phyloP scores from a whole-genome alignment of 2,113 vertebrate genomes.

The Setophaga petechia region DNA sequence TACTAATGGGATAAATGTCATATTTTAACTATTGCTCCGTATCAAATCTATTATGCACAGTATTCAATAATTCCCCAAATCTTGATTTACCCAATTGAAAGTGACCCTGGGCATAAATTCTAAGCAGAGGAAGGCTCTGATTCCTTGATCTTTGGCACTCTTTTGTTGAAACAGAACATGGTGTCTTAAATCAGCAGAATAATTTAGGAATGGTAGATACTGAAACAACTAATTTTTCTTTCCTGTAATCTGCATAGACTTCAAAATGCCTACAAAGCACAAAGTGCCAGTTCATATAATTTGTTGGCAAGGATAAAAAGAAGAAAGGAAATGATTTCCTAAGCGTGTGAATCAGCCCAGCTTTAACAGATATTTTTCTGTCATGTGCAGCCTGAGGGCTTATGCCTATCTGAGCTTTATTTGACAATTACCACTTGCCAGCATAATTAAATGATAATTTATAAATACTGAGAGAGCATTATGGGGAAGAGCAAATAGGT shows the following conservation, averaged over 20 bases:
- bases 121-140: slow-evolving; percentile 67
- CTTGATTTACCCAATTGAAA: slow-evolving; percentile 78
- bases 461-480: slow-evolving; percentile 90
- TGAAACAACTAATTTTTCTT: slow-evolving; percentile 82
- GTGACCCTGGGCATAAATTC: slow-evolving; percentile 74
- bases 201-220: slow-evolving; percentile 78
- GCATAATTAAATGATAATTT: slow-evolving; percentile 94
- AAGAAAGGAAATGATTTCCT: slow-evolving; percentile 83
- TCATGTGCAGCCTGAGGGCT: slow-evolving; percentile 80
- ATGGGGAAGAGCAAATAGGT: slow-evolving; percentile 89
- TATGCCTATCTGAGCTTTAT: slow-evolving; percentile 85
- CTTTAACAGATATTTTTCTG: slow-evolving; percentile 84
- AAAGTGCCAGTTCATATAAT: slow-evolving; percentile 81
- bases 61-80: slow-evolving; percentile 75
- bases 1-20: slow-evolving; percentile 75
- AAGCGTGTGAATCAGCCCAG: slow-evolving; percentile 81
- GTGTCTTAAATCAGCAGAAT: slow-evolving; percentile 79
- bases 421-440: slow-evolving; percentile 91
- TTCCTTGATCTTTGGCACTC: slow-evolving; percentile 77
- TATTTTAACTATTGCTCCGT: slow-evolving; percentile 69
- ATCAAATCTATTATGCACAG: slow-evolving; percentile 69
- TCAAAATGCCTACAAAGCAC: slow-evolving; percentile 82
- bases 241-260: slow-evolving; percentile 80
- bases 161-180: slow-evolving; percentile 73
- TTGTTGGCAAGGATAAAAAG: slow-evolving; percentile 83